Percentiles rank a stretch among this genome's conserved stretches.
Evolutionary conservation across 2,797 vertebrate species (phyloP).

Genomic region (Coreius guichenoti): DNA sequence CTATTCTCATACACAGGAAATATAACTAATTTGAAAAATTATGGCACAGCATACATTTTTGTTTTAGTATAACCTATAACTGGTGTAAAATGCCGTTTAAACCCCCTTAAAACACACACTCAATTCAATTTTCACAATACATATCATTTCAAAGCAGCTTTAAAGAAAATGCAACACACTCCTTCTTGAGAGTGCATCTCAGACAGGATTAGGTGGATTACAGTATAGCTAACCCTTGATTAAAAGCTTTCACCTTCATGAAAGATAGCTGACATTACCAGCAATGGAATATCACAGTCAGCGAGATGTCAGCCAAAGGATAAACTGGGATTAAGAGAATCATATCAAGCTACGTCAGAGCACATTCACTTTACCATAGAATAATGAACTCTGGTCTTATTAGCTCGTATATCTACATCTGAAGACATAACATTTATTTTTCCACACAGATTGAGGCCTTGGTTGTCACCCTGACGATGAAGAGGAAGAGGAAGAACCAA

Average conservation of each 20-base stretch:
- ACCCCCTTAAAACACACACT: not conserved
- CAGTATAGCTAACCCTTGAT: conserved; percentile 29
- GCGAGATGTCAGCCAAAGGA: conserved; percentile 41
- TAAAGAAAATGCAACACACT: not conserved
- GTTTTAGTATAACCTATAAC: not conserved
- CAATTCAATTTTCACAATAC: not conserved
- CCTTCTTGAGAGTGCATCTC: not conserved
- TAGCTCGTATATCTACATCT: not conserved
- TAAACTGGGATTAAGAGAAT: conserved; percentile 46
- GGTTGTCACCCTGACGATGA: conserved; percentile 16
- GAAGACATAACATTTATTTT: conserved; percentile 7
- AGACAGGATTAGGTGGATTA: conserved; percentile 51
- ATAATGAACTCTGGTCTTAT: conserved; percentile 29
- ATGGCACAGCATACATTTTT: not conserved
- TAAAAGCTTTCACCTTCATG: conserved; percentile 54
- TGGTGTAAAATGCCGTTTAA: not conserved
- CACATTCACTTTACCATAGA: conserved; percentile 23
- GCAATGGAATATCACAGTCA: conserved; percentile 49
- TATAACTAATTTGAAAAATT: not conserved
- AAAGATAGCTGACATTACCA: conserved; percentile 39
- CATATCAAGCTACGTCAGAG: conserved; percentile 28
- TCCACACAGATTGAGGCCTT: conserved; percentile 39
- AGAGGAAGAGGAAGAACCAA: conserved; percentile 14
- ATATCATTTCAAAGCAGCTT: not conserved
- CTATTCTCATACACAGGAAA: not conserved